Conservation (phyloP, 2,888 invertebrate genomes). For the Lacanobia oleracea region DNA sequence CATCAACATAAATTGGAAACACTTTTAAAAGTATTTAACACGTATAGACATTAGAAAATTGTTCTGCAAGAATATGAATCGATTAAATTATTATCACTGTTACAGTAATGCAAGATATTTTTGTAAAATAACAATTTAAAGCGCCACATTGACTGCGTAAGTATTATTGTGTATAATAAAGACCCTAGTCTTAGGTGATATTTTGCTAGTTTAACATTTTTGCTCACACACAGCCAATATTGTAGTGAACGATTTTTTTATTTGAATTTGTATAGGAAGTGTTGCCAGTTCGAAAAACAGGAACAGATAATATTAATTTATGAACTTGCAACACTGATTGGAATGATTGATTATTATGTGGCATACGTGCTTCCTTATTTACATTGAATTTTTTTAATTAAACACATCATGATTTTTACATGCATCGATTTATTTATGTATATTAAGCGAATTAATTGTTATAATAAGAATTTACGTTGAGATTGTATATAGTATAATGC, state of each 20-base stretch:
- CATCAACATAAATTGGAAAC: conserved; percentile 24
- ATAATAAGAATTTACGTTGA: conserved; percentile 66
- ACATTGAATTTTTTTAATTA: conserved; percentile 59
- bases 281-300: conserved; percentile 58
- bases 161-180: conserved; percentile 82
- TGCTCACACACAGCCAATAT: conserved; percentile 83
- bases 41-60: conserved; percentile 57
- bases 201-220: conserved; percentile 79
- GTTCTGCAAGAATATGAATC: conserved; percentile 64
- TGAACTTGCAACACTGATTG: conserved; percentile 64
- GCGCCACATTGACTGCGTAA: conserved; percentile 69
- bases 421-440: conserved; percentile 70
- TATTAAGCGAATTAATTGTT: conserved; percentile 65
- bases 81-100: conserved; percentile 72
- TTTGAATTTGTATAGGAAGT: conserved; percentile 55
- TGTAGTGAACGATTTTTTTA: conserved; percentile 61
- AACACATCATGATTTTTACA: conserved; percentile 62
- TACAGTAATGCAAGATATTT: conserved; percentile 78
- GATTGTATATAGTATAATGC: conserved; percentile 68
- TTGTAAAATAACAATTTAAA: conserved; percentile 73
- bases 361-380: conserved; percentile 75
- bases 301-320: conserved; percentile 43
- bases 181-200: conserved; percentile 87
- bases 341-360: conserved; percentile 51
- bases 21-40: conserved; percentile 34